These are phyloP conservation scores for Nemapogon koenigi DNA, from an alignment of 2,888 invertebrate species.

Conservation along the genomic window DNA sequence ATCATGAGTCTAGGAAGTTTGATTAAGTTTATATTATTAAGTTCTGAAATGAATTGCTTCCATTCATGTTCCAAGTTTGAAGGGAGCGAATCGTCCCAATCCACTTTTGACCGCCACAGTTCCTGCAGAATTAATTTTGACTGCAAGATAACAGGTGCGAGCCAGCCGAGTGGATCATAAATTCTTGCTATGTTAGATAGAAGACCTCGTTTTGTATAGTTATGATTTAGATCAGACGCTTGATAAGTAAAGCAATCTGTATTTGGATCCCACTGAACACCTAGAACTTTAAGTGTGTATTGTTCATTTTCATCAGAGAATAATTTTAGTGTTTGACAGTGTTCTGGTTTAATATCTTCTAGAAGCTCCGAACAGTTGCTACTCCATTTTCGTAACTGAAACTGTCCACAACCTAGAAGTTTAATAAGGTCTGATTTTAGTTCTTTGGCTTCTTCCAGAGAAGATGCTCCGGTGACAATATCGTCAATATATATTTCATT, in stretches of 20 bases:
- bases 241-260: too few species aligned
- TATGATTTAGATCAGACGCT: too few species aligned
- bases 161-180: too few species aligned
- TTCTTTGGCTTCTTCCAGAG: constrained; percentile 1
- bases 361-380: too few species aligned
- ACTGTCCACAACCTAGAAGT: neutral
- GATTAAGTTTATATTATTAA: neutral
- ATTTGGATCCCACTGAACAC: too few species aligned
- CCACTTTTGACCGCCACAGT: constrained; percentile 12
- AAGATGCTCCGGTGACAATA: neutral
- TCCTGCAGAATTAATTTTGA: constrained; percentile 16
- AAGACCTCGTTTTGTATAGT: too few species aligned
- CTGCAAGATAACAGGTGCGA: too few species aligned
- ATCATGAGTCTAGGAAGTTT: neutral
- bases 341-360: constrained; percentile 3
- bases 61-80: constrained; percentile 7
- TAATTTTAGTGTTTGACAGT: constrained; percentile 1
- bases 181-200: constrained; percentile 10
- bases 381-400: constrained; percentile 11
- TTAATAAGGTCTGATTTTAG: constrained; percentile 1
- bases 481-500: constrained; percentile 7
- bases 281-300: constrained; percentile 4
- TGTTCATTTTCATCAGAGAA: neutral
- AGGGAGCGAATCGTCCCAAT: constrained; percentile 14
- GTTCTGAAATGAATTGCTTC: constrained; percentile 5